phyloP scores from a whole-genome alignment of 2,113 vertebrate genomes.

The Corythornis vintsioides region DNA sequence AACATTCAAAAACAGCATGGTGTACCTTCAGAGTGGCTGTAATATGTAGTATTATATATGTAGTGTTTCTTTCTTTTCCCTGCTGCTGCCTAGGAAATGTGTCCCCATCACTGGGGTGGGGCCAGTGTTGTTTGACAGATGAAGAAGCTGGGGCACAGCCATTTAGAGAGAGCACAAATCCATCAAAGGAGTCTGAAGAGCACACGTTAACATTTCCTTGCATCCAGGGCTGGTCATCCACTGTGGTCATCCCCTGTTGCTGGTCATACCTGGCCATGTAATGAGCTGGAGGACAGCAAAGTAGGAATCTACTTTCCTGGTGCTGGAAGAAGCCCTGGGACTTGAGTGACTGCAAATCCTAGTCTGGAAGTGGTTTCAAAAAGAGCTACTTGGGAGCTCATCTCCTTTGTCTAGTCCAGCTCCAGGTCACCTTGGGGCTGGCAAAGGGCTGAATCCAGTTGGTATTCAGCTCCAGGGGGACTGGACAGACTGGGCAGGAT shows the following conservation, averaged over 20 bases:
- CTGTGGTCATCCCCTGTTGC: background rate
- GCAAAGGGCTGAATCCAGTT: background rate
- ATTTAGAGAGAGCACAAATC: background rate
- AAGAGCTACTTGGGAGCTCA: background rate
- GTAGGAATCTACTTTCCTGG: background rate
- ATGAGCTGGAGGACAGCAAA: background rate
- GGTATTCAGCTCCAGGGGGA: accelerated
- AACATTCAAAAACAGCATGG: background rate
- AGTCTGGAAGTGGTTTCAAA: background rate
- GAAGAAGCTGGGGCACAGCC: background rate
- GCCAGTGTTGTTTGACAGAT: background rate
- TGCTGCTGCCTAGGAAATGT: background rate
- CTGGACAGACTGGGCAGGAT: background rate
- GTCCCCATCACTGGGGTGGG: background rate
- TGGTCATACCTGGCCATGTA: background rate
- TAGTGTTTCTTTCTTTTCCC: background rate
- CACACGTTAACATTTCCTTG: accelerated
- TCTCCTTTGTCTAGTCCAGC: background rate
- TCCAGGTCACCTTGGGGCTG: background rate
- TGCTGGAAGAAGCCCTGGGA: background rate
- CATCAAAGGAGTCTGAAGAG: background rate
- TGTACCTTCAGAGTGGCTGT: background rate
- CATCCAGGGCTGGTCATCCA: background rate
- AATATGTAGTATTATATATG: background rate
- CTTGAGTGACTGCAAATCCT: background rate